Conservation (phyloP, 2,113 vertebrate genomes). For the Colius striatus region DNA sequence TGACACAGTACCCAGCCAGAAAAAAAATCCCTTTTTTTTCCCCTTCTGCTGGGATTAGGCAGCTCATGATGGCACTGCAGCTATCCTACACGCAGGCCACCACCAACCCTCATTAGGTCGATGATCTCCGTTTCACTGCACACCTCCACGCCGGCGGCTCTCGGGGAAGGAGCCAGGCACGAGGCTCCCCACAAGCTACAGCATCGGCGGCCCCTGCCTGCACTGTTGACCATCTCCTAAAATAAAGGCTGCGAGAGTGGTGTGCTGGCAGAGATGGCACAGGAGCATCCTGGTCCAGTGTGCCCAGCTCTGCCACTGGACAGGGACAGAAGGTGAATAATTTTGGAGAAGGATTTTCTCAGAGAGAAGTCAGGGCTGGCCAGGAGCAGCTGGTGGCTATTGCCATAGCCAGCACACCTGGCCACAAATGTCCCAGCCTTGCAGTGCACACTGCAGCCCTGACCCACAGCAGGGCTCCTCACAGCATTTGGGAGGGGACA, state of each 20-base stretch:
- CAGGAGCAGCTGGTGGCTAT: neutral
- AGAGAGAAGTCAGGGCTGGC: neutral
- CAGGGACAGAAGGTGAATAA: neutral
- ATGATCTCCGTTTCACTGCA: neutral
- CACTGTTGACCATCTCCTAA: neutral
- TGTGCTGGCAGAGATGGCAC: neutral
- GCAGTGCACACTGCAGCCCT: accelerated
- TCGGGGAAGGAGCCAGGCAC: neutral
- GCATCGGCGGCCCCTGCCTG: too few relatives aligned
- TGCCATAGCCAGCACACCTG: neutral
- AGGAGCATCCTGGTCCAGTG: neutral
- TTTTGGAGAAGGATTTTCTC: neutral
- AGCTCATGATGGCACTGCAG: neutral
- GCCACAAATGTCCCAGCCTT: neutral
- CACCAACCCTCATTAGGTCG: neutral
- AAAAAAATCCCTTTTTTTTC: neutral
- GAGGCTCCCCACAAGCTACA: neutral
- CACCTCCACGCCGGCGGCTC: accelerated
- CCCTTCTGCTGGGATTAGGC: neutral
- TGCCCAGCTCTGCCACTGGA: neutral
- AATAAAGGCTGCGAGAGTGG: neutral
- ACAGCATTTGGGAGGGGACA: neutral
- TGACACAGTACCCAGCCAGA: neutral
- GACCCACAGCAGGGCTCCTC: neutral
- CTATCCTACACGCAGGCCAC: accelerated